These are phyloP conservation scores for Eutrigla gurnardus DNA, from an alignment of 2,797 vertebrate species.

Conservation along the genomic window DNA sequence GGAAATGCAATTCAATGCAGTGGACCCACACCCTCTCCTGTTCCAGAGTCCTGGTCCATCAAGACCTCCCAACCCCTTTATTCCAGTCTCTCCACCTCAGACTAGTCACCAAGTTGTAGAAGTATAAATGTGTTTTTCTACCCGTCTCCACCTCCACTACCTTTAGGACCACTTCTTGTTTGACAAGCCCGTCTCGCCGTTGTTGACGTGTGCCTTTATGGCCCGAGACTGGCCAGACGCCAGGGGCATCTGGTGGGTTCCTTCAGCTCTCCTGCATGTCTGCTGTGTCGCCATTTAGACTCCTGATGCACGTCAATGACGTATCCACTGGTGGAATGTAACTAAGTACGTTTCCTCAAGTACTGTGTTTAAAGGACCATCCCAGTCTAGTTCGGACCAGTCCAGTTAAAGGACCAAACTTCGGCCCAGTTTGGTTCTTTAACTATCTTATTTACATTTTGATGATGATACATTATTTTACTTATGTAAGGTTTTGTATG, in stretches of 20 bases:
- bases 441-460: too few species aligned
- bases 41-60: not conserved
- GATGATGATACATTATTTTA: too few species aligned
- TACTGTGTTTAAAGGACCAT: too few species aligned
- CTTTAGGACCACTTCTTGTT: constrained; percentile 94
- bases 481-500: too few species aligned
- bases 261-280: constrained; percentile 49
- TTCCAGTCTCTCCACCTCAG: not conserved
- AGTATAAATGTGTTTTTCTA: constrained; percentile 20
- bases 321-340: too few species aligned
- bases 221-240: constrained; percentile 95
- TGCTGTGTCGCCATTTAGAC: constrained; percentile 28
- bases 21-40: not conserved
- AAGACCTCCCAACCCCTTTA: not conserved
- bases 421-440: too few species aligned
- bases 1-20: not conserved
- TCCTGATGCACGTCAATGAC: not conserved
- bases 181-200: constrained; percentile 93
- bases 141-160: constrained; percentile 6
- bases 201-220: constrained; percentile 94
- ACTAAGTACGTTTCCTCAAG: not conserved
- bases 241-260: constrained; percentile 91
- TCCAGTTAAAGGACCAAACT: too few species aligned
- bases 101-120: not conserved
- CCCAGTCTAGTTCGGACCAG: too few species aligned